Conservation (phyloP, 2,797 vertebrate species). For the Serranus cabrilla region DNA sequence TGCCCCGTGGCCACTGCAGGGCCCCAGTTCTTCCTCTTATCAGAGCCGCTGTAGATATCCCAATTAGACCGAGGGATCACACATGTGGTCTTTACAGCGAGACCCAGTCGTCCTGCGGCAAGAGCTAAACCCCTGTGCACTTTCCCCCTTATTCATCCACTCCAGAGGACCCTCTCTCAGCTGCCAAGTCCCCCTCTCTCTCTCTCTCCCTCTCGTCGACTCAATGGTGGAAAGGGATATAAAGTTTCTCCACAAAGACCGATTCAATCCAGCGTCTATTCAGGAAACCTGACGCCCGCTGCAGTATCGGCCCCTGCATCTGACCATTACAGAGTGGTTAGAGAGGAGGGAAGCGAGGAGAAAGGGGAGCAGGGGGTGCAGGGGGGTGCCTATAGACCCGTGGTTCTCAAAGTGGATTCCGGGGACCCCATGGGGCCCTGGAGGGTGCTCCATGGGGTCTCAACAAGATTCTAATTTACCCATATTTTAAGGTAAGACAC, state of each 20-base stretch:
- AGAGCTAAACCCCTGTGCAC: conserved; percentile 68
- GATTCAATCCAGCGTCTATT: conserved; percentile 89
- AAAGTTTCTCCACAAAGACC: conserved; percentile 94
- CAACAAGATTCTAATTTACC: conserved; percentile 38
- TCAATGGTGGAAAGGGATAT: conserved; percentile 90
- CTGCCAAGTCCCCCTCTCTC: conserved; percentile 79
- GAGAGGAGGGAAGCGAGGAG: conserved; percentile 65
- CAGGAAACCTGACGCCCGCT: conserved; percentile 90
- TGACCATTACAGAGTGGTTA: conserved; percentile 78
- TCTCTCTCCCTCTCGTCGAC: conserved; percentile 54
- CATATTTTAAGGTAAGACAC: conserved; percentile 24
- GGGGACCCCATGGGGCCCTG: conserved; percentile 51
- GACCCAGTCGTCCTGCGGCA: conserved; percentile 67
- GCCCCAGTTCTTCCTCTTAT: conserved; percentile 59
- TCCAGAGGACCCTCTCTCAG: conserved; percentile 74
- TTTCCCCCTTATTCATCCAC: conserved; percentile 74
- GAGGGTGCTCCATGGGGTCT: conserved; percentile 35
- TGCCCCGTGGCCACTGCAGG: neutral
- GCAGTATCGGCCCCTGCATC: conserved; percentile 86
- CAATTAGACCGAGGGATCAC: conserved; percentile 71
- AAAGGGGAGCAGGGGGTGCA: conserved; percentile 61
- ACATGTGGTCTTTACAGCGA: conserved; percentile 67
- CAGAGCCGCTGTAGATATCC: conserved; percentile 57
- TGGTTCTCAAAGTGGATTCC: conserved; percentile 64
- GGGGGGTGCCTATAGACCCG: conserved; percentile 40